Base-by-base conservation (phyloP, 2,113 vertebrate genomes). In the Passer montanus region DNA sequence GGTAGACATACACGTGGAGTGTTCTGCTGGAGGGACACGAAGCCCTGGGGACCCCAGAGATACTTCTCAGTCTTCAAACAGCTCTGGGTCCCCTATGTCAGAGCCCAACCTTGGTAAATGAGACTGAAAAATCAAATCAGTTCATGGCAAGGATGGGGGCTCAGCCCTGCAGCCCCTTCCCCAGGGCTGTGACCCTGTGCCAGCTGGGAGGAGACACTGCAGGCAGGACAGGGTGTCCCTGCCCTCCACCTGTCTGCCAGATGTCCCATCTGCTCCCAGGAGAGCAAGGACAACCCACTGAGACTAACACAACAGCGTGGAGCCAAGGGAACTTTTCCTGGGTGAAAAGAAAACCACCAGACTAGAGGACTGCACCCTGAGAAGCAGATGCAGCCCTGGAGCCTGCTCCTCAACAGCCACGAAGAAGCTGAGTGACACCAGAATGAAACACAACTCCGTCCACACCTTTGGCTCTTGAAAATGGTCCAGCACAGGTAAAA, bases 1-100 rank as follows among this genome's bases (percentile, higher is more conserved):
- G 99, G 99, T 99, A 99, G 99, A 99, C 97, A 97, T 91, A 98
- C 96, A 97, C 74, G 91, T 97, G 96, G 98, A 97, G 97, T 50
- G 81, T 95, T 94, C 88, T 96, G 96, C 96, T 97, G 97, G 89
- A 94, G 95, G 97, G 95, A 95, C 91, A 96, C 22, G 70, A 97
- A 84, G 91, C 82, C 94, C 96, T 95, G 24, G 23, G 86, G 64
- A 96, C 81, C 74, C 76, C 91, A 88, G 4, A 75, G 78, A 87
- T 70, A 68, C 43, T 94, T 84, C 30, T 80, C 22, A 52, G 83
- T 87, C 88, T 24, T 89, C 79, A 79, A 84, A 87, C 62, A 91
- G 87, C 84, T 94, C 77, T 82, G 74, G 89, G 74, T 84, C 68
- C 53, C 82, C 74, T 67, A 17, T 5, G 12, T 87, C 86, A 94